These are phyloP conservation scores for Thecophora atra DNA, from an alignment of 2,888 invertebrate genomes.

Conservation along the genomic window DNA sequence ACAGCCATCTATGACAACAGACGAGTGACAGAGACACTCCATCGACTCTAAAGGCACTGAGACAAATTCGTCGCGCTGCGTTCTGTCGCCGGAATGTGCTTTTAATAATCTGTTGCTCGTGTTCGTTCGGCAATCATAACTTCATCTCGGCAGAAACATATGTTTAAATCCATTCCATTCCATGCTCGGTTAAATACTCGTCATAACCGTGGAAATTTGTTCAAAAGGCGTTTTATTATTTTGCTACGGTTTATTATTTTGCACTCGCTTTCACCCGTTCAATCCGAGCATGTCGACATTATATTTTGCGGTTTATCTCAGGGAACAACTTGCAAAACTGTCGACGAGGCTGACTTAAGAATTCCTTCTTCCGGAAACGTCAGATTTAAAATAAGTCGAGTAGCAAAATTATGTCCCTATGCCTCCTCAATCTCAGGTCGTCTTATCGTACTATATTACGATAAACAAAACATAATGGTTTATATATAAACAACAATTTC, in stretches of 20 bases:
- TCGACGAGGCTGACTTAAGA: no score
- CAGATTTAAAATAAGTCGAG: no score
- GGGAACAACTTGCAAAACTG: no score
- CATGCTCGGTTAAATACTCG: constrained; percentile 8
- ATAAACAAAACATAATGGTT: no score
- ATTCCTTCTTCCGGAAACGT: no score
- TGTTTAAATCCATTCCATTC: constrained; percentile 15
- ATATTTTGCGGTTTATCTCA: not conserved
- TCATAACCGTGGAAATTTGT: constrained; percentile 11
- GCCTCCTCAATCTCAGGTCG: not conserved
- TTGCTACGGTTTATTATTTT: constrained; percentile 35
- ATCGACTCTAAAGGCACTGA: not conserved
- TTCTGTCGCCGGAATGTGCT: constrained; percentile 22
- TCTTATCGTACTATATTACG: no score
- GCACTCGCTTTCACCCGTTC: constrained; percentile 13
- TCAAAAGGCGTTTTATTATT: constrained; percentile 31
- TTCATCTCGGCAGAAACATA: constrained; percentile 27
- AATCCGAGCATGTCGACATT: constrained; percentile 20
- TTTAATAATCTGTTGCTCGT: constrained; percentile 20
- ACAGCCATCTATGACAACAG: not conserved
- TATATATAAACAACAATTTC: no score
- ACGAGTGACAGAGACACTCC: not conserved
- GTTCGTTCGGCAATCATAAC: constrained; percentile 31
- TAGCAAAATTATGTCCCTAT: no score
- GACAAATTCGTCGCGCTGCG: not conserved